These are phyloP conservation scores for Linnaemya vulpina DNA, from an alignment of 2,888 invertebrate genomes.

Conservation along the genomic window DNA sequence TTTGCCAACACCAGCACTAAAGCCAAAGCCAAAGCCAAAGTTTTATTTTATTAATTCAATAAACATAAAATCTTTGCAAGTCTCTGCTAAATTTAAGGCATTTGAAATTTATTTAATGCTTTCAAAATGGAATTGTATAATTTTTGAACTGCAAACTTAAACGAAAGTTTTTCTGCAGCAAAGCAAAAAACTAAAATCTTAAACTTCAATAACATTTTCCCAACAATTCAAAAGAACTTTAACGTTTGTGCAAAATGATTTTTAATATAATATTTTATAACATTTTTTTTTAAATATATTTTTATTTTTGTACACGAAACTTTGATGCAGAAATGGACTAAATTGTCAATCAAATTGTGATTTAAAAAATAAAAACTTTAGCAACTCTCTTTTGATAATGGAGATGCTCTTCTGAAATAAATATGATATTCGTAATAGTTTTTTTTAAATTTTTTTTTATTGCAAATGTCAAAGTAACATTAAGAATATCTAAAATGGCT, in stretches of 20 bases:
- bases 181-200: neutral
- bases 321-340: neutral
- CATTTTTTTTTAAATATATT: neutral
- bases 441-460: neutral
- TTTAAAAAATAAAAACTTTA: slow-evolving; percentile 18
- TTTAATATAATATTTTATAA: neutral
- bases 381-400: neutral
- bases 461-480: neutral
- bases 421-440: too few relatives aligned
- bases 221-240: neutral
- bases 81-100: neutral
- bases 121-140: neutral
- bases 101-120: neutral
- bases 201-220: neutral
- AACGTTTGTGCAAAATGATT: neutral
- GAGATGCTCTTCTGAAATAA: neutral
- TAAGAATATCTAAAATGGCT: neutral
- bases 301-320: neutral
- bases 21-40: neutral
- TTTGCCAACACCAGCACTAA: neutral
- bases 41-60: slow-evolving; percentile 27
- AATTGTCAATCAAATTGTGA: slow-evolving; percentile 45
- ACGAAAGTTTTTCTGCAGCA: neutral
- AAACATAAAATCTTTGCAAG: neutral
- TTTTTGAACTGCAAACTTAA: neutral